Conservation (phyloP, 2,113 vertebrate species). For the Psittacula cyanocephala region DNA sequence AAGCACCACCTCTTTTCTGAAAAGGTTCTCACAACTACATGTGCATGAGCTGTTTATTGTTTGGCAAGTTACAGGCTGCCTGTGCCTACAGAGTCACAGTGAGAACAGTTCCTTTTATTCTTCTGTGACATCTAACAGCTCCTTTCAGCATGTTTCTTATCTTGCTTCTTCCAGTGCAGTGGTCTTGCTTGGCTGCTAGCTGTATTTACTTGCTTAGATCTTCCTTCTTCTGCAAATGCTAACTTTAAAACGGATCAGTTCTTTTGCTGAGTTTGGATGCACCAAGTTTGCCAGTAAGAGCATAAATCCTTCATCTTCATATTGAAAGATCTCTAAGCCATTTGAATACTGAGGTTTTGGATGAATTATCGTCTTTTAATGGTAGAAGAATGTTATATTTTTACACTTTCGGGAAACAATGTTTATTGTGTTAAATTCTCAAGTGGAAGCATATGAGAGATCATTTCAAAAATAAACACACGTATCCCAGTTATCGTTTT, state of each 20-base stretch:
- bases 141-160: neutral
- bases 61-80: neutral
- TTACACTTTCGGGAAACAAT: neutral
- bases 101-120: neutral
- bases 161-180: neutral
- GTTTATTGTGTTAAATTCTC: constrained; percentile 38
- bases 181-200: neutral
- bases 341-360: constrained; percentile 1
- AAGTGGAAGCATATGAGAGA: constrained; percentile 14
- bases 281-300: neutral
- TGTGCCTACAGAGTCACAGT: neutral
- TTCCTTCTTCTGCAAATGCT: neutral
- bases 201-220: neutral
- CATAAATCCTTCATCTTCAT: neutral
- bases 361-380: neutral
- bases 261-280: neutral
- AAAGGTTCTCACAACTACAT: neutral
- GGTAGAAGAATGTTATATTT: constrained; percentile 38
- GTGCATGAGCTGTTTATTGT: neutral
- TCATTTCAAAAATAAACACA: neutral
- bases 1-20: neutral
- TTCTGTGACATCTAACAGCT: neutral
- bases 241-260: neutral
- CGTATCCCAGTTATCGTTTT: neutral
- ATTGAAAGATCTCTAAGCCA: neutral